Evolutionary conservation across 2,113 vertebrate species (phyloP), one percentile per base, ranked within the genome.

Genomic region (Macheiramphus alcinus): DNA sequence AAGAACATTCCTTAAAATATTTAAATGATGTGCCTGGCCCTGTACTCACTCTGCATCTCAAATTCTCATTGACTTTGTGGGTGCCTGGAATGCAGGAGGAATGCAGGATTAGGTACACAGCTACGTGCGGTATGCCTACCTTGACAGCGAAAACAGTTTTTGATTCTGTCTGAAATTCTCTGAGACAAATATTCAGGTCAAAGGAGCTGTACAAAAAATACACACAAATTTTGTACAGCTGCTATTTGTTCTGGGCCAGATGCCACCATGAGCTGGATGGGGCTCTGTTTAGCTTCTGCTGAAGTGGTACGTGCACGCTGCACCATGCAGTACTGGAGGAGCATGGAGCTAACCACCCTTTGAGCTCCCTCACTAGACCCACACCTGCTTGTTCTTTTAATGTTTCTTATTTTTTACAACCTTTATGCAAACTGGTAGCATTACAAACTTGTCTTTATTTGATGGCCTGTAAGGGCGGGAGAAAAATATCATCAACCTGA

Each of bases 1-100:
- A 92, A 90, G 91, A 95, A 73, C 74, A 83, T 95, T 96, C 71
- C 90, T 93, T 97, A 94, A 96, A 97, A 96, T 97, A 94, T 97
- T 97, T 94, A 97, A 96, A 95, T 94, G 62, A 88, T 92, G 93
- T 96, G 88, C 93, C 90, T 94, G 73, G 85, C 81, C 81, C 80
- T 78, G 80, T 91, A 93, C 93, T 97, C 88, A 72, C 59, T 91
- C 83, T 95, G 84, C 94, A 94, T 97, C 95, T 94, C 84, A 93
- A 96, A 96, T 93, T 96, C 93, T 88, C 94, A 11, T 80, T 96
- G 97, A 96, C 96, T 95, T 96, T 83, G 84, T 93, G 94, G 93
- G 91, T 93, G 84, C 87, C 63, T 93, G 95, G 97, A 95, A 96
- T 94, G 94, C 86, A 55, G 45, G 43, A 95, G 89, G 96, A 97